Conservation (phyloP, 1,140 invertebrate genomes). For the Sesamia nonagrioides region DNA sequence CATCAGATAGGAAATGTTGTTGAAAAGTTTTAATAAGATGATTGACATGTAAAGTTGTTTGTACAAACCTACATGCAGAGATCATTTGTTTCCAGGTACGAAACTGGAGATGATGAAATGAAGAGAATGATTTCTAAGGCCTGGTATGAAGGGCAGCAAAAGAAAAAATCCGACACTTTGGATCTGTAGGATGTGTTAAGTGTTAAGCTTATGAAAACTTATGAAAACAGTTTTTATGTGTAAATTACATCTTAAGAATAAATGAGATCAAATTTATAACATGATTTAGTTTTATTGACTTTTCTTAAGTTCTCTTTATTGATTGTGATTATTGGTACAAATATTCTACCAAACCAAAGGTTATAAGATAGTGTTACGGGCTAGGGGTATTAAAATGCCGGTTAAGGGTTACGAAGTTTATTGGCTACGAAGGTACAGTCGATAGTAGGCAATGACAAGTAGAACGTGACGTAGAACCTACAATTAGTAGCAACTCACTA, state of each 20-base stretch:
- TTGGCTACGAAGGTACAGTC: no score
- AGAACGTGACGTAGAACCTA: no score
- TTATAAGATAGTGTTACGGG: no score
- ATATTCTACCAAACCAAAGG: no score
- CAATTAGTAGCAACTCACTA: no score
- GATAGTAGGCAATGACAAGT: no score
- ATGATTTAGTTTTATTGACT: constrained; percentile 9
- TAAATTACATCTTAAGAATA: constrained; percentile 42
- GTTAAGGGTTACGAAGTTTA: no score
- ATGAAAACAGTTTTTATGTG: constrained; percentile 36
- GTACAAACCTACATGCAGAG: background rate
- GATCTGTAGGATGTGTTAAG: constrained; percentile 65
- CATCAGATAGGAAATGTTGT: no score
- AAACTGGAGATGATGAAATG: constrained; percentile 98
- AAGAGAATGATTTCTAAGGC: constrained; percentile 97
- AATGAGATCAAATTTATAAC: constrained; percentile 49
- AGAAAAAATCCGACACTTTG: constrained; percentile 84
- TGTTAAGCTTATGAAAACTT: background rate
- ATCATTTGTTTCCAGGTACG: constrained; percentile 89
- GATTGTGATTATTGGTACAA: no score
- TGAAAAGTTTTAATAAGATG: no score
- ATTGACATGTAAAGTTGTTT: background rate
- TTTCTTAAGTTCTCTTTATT: background rate
- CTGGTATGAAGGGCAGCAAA: constrained; percentile 95
- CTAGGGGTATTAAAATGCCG: no score